These are phyloP conservation scores for Caerostris extrusa DNA, from an alignment of 1,140 invertebrate species.

Conservation along the genomic window DNA sequence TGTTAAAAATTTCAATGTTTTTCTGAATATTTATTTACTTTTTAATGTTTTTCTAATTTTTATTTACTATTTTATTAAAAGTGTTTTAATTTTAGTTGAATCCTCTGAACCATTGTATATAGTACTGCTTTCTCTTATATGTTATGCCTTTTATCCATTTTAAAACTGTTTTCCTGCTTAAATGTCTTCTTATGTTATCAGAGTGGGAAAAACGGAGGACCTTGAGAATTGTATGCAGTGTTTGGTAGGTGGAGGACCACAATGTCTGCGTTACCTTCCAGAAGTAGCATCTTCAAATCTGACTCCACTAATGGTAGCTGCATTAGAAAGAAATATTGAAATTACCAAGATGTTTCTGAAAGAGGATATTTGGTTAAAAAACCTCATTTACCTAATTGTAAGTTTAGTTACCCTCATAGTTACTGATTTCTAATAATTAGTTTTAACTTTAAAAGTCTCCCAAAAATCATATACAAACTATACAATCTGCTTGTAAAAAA, in stretches of 20 bases:
- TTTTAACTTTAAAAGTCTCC: no score
- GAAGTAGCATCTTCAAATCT: slow-evolving; percentile 72
- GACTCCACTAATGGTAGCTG: slow-evolving; percentile 75
- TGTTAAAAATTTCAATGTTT: no score
- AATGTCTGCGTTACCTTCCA: slow-evolving; percentile 59
- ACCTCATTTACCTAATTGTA: slow-evolving; percentile 71
- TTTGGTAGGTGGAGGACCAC: slow-evolving; percentile 51
- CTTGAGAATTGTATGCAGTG: neutral
- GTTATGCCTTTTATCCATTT: no score
- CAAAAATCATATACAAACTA: no score
- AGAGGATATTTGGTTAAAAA: slow-evolving; percentile 73
- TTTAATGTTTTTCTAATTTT: no score
- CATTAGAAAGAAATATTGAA: slow-evolving; percentile 74
- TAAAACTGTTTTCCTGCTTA: neutral
- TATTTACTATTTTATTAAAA: no score
- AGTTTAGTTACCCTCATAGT: neutral
- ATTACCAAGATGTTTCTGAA: slow-evolving; percentile 77
- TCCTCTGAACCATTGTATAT: no score
- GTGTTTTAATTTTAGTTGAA: no score
- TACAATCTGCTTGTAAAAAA: no score
- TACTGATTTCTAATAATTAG: no score
- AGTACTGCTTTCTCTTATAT: no score
- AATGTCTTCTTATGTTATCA: neutral
- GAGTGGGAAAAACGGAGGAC: neutral
- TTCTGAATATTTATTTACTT: no score